Base-by-base conservation (phyloP, 2,888 invertebrate species). In the Litoditis marina region DNA sequence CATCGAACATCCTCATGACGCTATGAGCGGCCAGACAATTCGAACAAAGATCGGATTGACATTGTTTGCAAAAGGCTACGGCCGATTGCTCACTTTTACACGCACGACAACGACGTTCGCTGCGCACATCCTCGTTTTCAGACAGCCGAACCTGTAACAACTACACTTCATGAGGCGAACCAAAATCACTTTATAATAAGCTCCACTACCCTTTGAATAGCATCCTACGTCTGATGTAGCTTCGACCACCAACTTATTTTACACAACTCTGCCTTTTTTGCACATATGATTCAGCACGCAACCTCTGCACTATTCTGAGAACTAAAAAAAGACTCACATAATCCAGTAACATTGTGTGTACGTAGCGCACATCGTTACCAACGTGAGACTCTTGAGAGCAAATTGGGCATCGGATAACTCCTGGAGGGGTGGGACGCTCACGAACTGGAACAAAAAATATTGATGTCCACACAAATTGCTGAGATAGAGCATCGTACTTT, bases 1-100 rank as follows among this genome's bases (percentile, higher is more conserved):
- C 92, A 85, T 94, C 94, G 84, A 95, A 95, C 86, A 94, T 93
- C 74, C 92, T 88, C 94, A 94, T 94, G 83, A 91, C 93, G 84
- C 92, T 91, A 85, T 95, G 94, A 63, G 94, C 94, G 44, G 92
- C 91, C 81, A 92, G 92, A 86, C 94, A 95, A 83, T 92, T 91
- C 68, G 90, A 89, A 85, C 94, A 94, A 54, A 95, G 87, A 84
- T 93, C 91, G 85, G 92, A 92, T 81, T 92, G 91, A 85, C 94
- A 95, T 84, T 94, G 93, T 78, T 90, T 90, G 86, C 94, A 95
- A 66, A 70, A 89, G 13, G 94, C 93, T 55, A 93, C 90, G 19
- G 94, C 94, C 79, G 90, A 89, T 85, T 94, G 93, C 86, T 92
- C 92, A 79, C 92, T 91, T 84, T 93, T 94, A 87, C 94, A 95